Evolutionary conservation across 2,888 invertebrate species (phyloP).

Genomic region (Sesamia inferens): DNA sequence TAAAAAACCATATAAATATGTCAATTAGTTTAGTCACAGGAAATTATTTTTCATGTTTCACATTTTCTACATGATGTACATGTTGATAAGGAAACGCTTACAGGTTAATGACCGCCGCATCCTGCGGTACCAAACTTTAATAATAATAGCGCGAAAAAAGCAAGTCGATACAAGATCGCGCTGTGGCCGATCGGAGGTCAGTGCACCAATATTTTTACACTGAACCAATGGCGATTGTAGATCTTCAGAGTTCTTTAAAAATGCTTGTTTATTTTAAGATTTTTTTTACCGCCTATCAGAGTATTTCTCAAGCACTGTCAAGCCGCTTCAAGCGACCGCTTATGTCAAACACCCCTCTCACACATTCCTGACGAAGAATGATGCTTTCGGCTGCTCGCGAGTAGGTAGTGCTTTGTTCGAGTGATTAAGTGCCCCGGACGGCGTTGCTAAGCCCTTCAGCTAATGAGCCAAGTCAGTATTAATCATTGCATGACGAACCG

Average conservation of each 20-base stretch:
- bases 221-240: not conserved
- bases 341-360: slow-evolving; percentile 68
- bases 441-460: slow-evolving; percentile 89
- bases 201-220: too few relatives aligned
- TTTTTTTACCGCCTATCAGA: not conserved
- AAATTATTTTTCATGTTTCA: too few relatives aligned
- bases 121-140: too few relatives aligned
- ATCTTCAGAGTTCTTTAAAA: not conserved
- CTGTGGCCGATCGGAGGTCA: too few relatives aligned
- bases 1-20: too few relatives aligned
- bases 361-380: slow-evolving; percentile 90
- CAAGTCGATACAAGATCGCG: too few relatives aligned
- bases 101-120: too few relatives aligned
- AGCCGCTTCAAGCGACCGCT: slow-evolving; percentile 54
- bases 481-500: slow-evolving; percentile 87
- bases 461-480: slow-evolving; percentile 89
- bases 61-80: too few relatives aligned
- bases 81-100: too few relatives aligned
- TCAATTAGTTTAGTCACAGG: too few relatives aligned
- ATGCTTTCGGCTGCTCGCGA: slow-evolving; percentile 89
- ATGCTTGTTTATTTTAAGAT: not conserved
- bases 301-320: slow-evolving; percentile 18
- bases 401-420: slow-evolving; percentile 89
- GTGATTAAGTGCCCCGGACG: slow-evolving; percentile 87
- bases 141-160: too few relatives aligned